Evolutionary conservation across 2,113 vertebrate genomes (phyloP).

Genomic region (Hiodon alosoides): DNA sequence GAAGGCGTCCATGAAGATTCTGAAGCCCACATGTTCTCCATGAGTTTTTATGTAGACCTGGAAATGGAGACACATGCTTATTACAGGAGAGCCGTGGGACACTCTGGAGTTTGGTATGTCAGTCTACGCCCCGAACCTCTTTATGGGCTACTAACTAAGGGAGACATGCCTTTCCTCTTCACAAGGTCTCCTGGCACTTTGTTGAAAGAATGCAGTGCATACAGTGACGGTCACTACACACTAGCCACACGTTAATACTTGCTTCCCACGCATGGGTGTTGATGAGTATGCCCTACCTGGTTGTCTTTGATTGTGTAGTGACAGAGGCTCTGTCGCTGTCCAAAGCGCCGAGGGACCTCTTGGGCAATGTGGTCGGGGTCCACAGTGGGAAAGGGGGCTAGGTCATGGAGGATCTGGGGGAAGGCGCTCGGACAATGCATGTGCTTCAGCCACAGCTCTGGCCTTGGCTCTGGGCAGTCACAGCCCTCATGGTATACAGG

Average conservation of each 20-base stretch:
- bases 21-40: constrained; percentile 92
- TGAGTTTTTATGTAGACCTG: constrained; percentile 89
- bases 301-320: constrained; percentile 96
- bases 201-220: no score
- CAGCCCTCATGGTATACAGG: constrained; percentile 89
- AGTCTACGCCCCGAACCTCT: no score
- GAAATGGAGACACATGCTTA: constrained; percentile 6
- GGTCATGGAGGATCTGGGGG: constrained; percentile 80
- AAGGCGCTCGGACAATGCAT: constrained; percentile 81
- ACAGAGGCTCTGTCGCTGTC: constrained; percentile 90
- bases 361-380: constrained; percentile 78
- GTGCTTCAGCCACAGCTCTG: constrained; percentile 67
- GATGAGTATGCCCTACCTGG: constrained; percentile 59
- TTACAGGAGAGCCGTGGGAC: no score
- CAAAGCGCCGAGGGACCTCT: constrained; percentile 87
- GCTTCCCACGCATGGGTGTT: not conserved
- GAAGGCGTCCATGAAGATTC: constrained; percentile 96
- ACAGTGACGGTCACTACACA: no score
- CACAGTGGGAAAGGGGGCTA: constrained; percentile 67
- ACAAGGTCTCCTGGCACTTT: no score
- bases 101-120: no score
- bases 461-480: constrained; percentile 77
- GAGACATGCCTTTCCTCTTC: not conserved
- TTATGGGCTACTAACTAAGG: not conserved
- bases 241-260: not conserved